Evolutionary conservation across 2,797 vertebrate species (phyloP), one percentile per base, ranked within the genome.

Genomic region (Acestrorhynchus altus): DNA sequence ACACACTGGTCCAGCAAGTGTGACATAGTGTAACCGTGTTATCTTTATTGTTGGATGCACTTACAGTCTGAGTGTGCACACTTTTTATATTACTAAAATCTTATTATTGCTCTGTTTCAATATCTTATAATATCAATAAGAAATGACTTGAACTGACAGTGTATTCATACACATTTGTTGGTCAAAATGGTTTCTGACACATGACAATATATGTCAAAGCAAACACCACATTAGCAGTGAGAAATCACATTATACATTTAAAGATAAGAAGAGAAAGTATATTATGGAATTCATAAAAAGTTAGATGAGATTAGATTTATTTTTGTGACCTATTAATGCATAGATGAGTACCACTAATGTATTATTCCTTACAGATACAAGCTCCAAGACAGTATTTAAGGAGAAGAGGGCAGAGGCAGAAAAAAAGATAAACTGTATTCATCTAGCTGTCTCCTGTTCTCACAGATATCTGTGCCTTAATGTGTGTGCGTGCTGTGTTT

Each of bases 401-500:
- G 24, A 69, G 51, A 31, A 44, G 56, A 11, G 7, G 63, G 72
- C 44, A 49, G 28, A 20, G 72, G 75, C 69, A 72, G 66, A 49
- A 22, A 10, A 35, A 74, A 69, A 44, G 31, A 73, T 51, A 51
- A 60, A 57, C 67, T 63, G 56, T 79, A 81, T 78, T 78, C 80
- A 79, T 59, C 49, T 56, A 13, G 11, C 26, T 79, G 63, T 79
- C 61, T 72, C 49, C 72, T 74, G 28, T 72, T 71, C 52, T 67
- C 61, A 83, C 46, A 68, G 66, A 74, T 73, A 67, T 72, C 68
- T 71, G 61, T 68, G 47, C 16, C 39, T 22, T 54, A 9, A 64
- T 24, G 20, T 44, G 42, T 71, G 47, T 70, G 72, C 64, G 26
- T 74, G 39, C 52, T 46, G 71, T 69, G 66, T 74, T 52, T 63